Base-by-base conservation (phyloP, 1,140 invertebrate genomes). In the Saccostrea cuccullata region DNA sequence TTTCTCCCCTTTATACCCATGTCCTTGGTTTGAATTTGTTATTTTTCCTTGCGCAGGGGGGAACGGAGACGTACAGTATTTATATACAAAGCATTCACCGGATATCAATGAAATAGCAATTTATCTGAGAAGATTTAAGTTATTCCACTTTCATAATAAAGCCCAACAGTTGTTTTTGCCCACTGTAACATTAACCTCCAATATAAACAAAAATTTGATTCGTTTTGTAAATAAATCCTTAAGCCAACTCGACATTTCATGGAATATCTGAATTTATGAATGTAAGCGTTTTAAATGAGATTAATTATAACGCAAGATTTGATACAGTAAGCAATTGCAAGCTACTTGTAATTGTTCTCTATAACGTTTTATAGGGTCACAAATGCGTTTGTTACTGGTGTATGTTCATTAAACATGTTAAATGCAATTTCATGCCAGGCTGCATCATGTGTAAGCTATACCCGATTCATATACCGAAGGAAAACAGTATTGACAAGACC, bases 241-340 rank as follows among this genome's bases (percentile, higher is more conserved):
- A 77, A 77, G 70, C 70, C 26, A 36, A 12, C 26, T 30, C 47
- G 23, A 36, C 26, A 77, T 77, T 36, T 77, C 30, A 36, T 36
- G 11, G 70, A 30, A 26, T 26, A 30, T 77, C 30, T 77, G 11
- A 30, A 36, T 77, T 77, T 40, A 77, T 77, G 26, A 77, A 36
- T 77, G 70, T 30, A 36, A 77, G 70, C 26, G 70, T 77, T 77
- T 77, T 77, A 15, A 77, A 12, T 30, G 70, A 26, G 70, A 77
- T 77, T 77, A 77, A 77, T 77, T 77, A 77, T 77, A 77, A 77
- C 70, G 70, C 70, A 77, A 77, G 23, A 77, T 30, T 77, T 77
- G 70, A 77, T 77, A 77, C 30, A 30, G 26, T 77, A 77, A 26
- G 26, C 47, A 26, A 30, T 77, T 77, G 70, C 70, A 36, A 30